phyloP scores from a whole-genome alignment of 1,140 invertebrate genomes.

The Dreissena rostriformis region DNA sequence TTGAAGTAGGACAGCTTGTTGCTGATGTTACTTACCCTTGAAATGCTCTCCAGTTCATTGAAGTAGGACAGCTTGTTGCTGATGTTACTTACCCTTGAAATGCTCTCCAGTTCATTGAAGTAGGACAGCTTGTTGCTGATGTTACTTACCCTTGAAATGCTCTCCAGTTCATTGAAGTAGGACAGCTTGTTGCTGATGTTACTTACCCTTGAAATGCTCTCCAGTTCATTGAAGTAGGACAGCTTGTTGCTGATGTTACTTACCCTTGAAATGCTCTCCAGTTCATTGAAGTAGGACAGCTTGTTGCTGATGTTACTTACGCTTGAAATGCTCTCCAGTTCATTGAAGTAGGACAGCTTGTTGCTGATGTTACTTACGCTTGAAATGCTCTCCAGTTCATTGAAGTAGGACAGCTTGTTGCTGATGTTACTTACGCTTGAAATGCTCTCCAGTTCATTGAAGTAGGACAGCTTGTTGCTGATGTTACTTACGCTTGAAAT shows the following conservation, averaged over 20 bases:
- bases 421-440: no score
- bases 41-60: conserved; percentile 90
- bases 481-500: no score
- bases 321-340: conserved; percentile 91
- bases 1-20: conserved; percentile 92
- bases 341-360: conserved; percentile 92
- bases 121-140: conserved; percentile 91
- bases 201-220: no score
- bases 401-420: conserved; percentile 91
- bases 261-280: conserved; percentile 90
- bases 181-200: conserved; percentile 90
- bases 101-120: conserved; percentile 92
- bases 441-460: conserved; percentile 91
- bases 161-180: conserved; percentile 93
- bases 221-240: conserved; percentile 93
- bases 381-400: conserved; percentile 90
- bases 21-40: no score
- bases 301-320: conserved; percentile 91
- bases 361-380: conserved; percentile 91
- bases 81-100: no score
- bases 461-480: conserved; percentile 90
- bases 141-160: no score
- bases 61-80: conserved; percentile 92
- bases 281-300: conserved; percentile 92
- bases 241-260: conserved; percentile 91